Conservation (phyloP, 2,113 vertebrate genomes). For the Epinephelus moara region DNA sequence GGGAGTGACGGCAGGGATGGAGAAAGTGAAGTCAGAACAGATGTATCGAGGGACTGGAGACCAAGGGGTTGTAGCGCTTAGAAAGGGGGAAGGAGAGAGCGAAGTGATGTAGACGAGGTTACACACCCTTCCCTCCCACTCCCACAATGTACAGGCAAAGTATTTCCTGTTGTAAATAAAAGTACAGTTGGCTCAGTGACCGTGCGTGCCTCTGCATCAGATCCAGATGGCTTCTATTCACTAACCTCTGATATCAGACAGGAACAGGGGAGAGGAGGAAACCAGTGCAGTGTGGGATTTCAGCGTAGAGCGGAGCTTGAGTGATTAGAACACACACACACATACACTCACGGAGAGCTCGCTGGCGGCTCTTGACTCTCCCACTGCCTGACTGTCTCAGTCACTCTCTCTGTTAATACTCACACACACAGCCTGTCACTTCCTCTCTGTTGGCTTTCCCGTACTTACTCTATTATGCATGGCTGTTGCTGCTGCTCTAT, state of each 20-base stretch:
- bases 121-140: background rate
- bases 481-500: conserved; percentile 11
- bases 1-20: conserved; percentile 3
- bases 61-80: background rate
- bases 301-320: background rate
- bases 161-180: conserved; percentile 73
- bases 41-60: conserved; percentile 10
- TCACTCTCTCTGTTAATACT: conserved; percentile 35
- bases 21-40: conserved; percentile 53
- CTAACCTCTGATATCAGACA: conserved; percentile 42
- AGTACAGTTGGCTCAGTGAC: conserved; percentile 51
- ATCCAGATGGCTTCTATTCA: conserved; percentile 75
- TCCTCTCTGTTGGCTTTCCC: background rate
- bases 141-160: conserved; percentile 48
- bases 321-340: conserved; percentile 31
- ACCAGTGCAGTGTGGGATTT: background rate
- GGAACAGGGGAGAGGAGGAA: conserved; percentile 11
- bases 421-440: conserved; percentile 24
- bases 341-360: background rate
- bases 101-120: conserved; percentile 16
- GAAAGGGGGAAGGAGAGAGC: background rate
- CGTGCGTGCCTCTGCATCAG: conserved; percentile 40
- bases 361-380: conserved; percentile 33
- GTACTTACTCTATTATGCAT: background rate
- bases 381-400: conserved; percentile 17